phyloP scores from a whole-genome alignment of 2,797 vertebrate genomes.

The Molothrus ater region DNA sequence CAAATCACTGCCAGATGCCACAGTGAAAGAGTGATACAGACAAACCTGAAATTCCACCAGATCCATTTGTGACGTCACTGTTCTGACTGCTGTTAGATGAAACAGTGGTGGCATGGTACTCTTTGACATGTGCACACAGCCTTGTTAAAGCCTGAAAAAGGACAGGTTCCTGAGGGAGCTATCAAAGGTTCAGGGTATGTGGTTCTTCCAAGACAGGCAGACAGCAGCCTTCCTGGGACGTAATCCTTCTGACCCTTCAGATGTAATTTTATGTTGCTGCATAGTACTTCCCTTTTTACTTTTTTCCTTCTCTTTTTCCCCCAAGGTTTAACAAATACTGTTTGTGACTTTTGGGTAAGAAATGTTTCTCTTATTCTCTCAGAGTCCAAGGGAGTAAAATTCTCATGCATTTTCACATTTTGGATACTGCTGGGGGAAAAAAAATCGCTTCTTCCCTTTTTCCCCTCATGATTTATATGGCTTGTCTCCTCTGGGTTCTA shows the following conservation, averaged over 20 bases:
- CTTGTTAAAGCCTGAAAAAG: background rate
- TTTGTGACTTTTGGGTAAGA: background rate
- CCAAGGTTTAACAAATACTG: background rate
- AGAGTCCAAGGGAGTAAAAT: background rate
- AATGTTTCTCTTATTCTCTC: background rate
- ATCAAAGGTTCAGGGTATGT: background rate
- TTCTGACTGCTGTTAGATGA: background rate
- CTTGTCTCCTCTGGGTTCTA: background rate
- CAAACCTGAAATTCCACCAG: background rate
- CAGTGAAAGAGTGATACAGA: background rate
- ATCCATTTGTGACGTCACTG: background rate
- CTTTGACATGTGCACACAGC: fast-evolving
- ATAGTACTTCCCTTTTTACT: background rate
- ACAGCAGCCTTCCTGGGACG: background rate
- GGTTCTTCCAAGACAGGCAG: background rate
- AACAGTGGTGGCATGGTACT: background rate
- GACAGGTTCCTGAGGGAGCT: background rate
- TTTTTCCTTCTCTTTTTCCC: background rate
- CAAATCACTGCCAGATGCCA: background rate
- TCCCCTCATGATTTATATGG: background rate
- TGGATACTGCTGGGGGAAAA: background rate
- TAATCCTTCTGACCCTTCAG: background rate
- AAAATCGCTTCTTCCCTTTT: background rate
- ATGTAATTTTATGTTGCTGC: background rate
- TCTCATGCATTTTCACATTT: background rate